Conservation (phyloP, 2,113 vertebrate species). For the Gadus chalcogrammus region DNA sequence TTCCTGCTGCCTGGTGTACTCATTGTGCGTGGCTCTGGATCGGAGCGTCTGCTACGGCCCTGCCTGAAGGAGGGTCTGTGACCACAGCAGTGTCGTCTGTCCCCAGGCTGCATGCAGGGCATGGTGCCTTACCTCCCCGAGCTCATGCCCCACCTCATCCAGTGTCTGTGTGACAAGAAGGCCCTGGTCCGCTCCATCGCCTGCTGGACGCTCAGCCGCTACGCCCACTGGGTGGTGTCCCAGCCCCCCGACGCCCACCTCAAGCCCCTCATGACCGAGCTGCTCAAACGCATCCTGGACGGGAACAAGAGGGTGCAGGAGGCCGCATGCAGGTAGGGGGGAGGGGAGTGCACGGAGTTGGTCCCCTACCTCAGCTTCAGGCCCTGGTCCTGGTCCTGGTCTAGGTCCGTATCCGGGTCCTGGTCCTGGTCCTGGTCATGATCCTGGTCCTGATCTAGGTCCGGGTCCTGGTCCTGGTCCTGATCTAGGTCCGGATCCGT, state of each 20-base stretch:
- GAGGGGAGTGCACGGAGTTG: neutral
- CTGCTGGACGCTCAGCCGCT: slow-evolving; percentile 95
- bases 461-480: too few relatives aligned
- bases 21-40: too few relatives aligned
- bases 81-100: neutral
- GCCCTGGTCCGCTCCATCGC: slow-evolving; percentile 91
- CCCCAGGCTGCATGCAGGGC: slow-evolving; percentile 92
- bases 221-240: slow-evolving; percentile 94
- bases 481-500: too few relatives aligned
- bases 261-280: slow-evolving; percentile 92
- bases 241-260: slow-evolving; percentile 91
- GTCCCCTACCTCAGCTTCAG: too few relatives aligned
- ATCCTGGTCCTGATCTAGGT: too few relatives aligned
- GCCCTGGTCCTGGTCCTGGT: too few relatives aligned
- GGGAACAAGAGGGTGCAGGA: slow-evolving; percentile 95
- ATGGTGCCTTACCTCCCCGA: slow-evolving; percentile 94
- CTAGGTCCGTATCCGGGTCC: too few relatives aligned
- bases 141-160: slow-evolving; percentile 92
- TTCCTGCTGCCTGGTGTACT: too few relatives aligned
- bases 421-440: too few relatives aligned
- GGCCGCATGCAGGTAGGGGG: slow-evolving; percentile 86
- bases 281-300: slow-evolving; percentile 92
- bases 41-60: too few relatives aligned
- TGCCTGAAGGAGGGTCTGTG: too few relatives aligned
- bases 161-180: slow-evolving; percentile 89